Evolutionary conservation across 2,888 invertebrate species (phyloP), one percentile per base, ranked within the genome.

Genomic region (Drosophila anomelani): DNA sequence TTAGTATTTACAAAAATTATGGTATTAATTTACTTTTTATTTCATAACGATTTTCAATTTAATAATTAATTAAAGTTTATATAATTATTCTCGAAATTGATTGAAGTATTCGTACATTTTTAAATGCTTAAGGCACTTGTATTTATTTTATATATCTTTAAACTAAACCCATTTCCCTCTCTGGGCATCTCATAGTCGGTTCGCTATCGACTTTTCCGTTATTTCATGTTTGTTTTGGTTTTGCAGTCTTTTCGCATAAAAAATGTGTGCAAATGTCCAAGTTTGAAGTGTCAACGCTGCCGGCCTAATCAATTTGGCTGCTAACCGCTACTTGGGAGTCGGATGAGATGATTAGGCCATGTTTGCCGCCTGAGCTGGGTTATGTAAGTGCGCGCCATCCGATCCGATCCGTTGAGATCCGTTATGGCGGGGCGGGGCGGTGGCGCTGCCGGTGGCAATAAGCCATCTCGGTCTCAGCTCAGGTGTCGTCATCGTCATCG

Each of bases 281-380:
- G 41, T 62, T 56, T 76, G 71, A 71, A 79, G 87, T 86, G 87
- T 78, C 89, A 84, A 86, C 81, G 76, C 53, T 38, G 66, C 62
- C 73, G 77, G 81, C 62, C 76, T 87, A 85, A 85, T 85, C 89
- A 85, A 85, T 85, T 88, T 76, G 75, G 56, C 75, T 29, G 56
- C 75, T 46, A 66, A 32, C 64, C 34, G 64, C 61, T 70, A 67
- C 55, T 71, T 70, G 69, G 68, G 80, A 59, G 68, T 57, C 75
- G 70, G 61, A 41, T 83, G 81, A 59, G 75, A 79, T 79, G 76
- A 89, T 89, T 89, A 89, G 85, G 89, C 88, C 85, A 89, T 87
- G 89, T 89, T 89, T 87, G 75, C 75, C 57, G 67, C 56, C 56
- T 20, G 20, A 51, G 51, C 71, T 20, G 62, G 78, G 79, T 85